Conservation (phyloP, 2,888 invertebrate species). For the Microplitis manilae region DNA sequence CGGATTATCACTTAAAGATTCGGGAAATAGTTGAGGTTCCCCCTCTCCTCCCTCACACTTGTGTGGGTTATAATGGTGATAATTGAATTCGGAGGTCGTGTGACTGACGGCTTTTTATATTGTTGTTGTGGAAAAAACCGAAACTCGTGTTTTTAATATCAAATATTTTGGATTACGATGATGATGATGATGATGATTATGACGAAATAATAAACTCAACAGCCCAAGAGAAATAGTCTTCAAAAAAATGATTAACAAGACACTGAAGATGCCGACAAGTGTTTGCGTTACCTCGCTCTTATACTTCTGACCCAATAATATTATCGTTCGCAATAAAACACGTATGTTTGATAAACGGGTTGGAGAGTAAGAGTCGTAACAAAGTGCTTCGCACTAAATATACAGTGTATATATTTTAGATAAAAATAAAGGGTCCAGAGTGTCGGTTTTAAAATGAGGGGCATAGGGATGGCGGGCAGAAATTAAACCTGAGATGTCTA, state of each 20-base stretch:
- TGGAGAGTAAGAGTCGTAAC: conserved; percentile 36
- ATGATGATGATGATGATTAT: too few species aligned
- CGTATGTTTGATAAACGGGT: conserved; percentile 52
- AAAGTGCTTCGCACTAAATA: conserved; percentile 40
- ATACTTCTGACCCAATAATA: conserved; percentile 50
- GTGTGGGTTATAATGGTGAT: conserved; percentile 49
- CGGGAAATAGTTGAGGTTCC: not conserved
- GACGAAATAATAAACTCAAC: too few species aligned
- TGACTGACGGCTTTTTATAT: conserved; percentile 15
- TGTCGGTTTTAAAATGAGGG: conserved; percentile 13
- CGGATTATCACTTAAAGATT: conserved; percentile 42
- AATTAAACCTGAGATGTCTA: not conserved
- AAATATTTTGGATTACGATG: too few species aligned
- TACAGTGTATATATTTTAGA: conserved; percentile 29
- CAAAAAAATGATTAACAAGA: not conserved
- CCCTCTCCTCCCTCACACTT: not conserved
- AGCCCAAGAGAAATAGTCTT: too few species aligned
- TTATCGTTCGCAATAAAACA: conserved; percentile 51
- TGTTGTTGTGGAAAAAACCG: not conserved
- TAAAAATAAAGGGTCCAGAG: conserved; percentile 35
- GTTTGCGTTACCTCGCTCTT: conserved; percentile 40
- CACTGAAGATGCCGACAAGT: conserved; percentile 18
- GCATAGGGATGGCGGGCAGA: not conserved
- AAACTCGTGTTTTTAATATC: too few species aligned
- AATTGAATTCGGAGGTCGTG: conserved; percentile 56